Conservation (phyloP, 1,140 invertebrate species). For the Caenorhabditis remanei region DNA sequence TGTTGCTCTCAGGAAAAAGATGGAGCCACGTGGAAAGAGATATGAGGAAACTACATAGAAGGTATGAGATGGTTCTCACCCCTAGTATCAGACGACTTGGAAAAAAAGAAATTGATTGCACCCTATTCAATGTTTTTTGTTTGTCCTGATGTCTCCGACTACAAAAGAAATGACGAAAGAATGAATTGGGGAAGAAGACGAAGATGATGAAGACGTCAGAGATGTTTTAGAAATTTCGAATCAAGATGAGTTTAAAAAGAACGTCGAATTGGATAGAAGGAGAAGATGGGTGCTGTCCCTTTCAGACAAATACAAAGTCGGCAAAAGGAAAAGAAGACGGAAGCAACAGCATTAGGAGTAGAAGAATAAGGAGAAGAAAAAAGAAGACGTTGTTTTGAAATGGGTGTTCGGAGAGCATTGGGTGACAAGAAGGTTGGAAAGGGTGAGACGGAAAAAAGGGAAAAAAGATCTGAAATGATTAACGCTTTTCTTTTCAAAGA, state of each 20-base stretch:
- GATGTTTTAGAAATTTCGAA: not conserved
- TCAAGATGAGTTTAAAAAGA: constrained; percentile 27
- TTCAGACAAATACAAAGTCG: not conserved
- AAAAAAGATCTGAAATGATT: constrained; percentile 29
- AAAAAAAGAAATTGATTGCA: constrained; percentile 1
- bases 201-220: constrained; percentile 3
- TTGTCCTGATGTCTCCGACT: not conserved
- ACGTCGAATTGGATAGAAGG: not conserved
- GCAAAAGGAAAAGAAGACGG: not conserved
- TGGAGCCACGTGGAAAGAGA: too few species aligned
- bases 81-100: not conserved
- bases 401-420: constrained; percentile 33
- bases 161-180: constrained; percentile 6
- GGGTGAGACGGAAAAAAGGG: not conserved
- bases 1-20: too few species aligned
- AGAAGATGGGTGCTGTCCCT: not conserved
- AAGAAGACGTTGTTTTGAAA: constrained; percentile 43
- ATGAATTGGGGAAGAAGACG: not conserved
- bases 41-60: not conserved
- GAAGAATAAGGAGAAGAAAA: constrained; percentile 35
- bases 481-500: not conserved
- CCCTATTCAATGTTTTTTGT: constrained; percentile 30
- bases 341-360: constrained; percentile 37
- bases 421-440: constrained; percentile 47
- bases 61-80: not conserved